Conservation (phyloP, 2,888 invertebrate species). For the Melinopterus prodromus region DNA sequence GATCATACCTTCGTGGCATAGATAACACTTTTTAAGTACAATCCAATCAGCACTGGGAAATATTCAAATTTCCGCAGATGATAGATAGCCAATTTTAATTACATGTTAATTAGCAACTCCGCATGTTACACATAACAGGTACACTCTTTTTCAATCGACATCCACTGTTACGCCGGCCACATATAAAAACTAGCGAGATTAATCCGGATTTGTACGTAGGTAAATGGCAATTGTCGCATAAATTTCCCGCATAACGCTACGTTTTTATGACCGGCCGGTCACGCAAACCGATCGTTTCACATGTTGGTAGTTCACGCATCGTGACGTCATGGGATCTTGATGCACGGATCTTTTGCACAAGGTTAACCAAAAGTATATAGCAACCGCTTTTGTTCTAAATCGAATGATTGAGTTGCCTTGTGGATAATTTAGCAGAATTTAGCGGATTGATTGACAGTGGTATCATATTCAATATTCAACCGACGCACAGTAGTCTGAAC, state of each 20-base stretch:
- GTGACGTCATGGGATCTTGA: not conserved
- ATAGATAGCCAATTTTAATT: not conserved
- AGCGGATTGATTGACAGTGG: too few species aligned
- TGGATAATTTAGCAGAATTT: too few species aligned
- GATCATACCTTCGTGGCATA: not conserved
- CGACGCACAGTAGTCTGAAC: too few species aligned
- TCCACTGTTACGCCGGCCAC: not conserved
- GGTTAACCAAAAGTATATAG: not conserved
- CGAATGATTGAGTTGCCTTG: too few species aligned
- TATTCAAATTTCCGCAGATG: not conserved
- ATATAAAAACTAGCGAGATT: not conserved
- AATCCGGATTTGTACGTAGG: not conserved
- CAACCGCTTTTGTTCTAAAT: too few species aligned
- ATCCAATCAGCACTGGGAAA: not conserved
- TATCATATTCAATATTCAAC: too few species aligned
- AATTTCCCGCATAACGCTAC: not conserved
- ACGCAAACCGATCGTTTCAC: conserved; percentile 4
- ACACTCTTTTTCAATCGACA: not conserved
- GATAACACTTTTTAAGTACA: not conserved
- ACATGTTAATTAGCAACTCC: conserved; percentile 4
- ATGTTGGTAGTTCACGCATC: not conserved
- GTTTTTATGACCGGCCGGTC: not conserved
- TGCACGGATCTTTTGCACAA: not conserved
- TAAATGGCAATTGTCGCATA: conserved; percentile 4
- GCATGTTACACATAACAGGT: not conserved